Evolutionary conservation across 2,113 vertebrate species (phyloP).

Genomic region (Rhinoptilus africanus): DNA sequence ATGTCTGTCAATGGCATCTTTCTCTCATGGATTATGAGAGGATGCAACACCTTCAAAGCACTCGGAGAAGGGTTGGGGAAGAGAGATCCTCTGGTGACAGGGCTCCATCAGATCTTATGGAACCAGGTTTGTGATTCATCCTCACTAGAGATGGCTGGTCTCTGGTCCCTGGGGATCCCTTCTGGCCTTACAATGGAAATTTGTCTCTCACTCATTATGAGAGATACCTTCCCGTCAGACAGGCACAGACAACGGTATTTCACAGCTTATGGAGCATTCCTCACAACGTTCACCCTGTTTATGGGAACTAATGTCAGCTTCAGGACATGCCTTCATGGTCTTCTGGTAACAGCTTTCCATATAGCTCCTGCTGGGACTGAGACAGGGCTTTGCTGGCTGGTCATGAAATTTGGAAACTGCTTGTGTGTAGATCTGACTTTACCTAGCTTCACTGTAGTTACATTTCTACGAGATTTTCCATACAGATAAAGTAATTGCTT

Average conservation of each 20-base stretch:
- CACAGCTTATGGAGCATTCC: background rate
- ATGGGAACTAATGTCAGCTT: background rate
- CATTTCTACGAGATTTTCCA: background rate
- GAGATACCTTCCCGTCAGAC: background rate
- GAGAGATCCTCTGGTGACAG: background rate
- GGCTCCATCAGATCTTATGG: background rate
- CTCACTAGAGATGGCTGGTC: background rate
- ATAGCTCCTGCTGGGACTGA: background rate
- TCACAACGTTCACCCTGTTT: background rate
- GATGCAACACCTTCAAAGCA: background rate
- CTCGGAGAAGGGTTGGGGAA: rapidly evolving
- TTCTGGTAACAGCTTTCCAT: background rate
- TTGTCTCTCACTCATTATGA: background rate
- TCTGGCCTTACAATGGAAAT: background rate
- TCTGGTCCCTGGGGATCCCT: background rate
- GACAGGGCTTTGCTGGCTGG: background rate
- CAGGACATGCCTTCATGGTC: background rate
- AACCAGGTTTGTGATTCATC: background rate
- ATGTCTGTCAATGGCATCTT: background rate
- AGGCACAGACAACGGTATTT: background rate
- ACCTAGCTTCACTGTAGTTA: background rate
- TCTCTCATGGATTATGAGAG: background rate
- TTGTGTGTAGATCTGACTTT: background rate
- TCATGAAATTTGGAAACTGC: background rate
- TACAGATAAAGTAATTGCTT: slow-evolving; percentile 14